phyloP scores from a whole-genome alignment of 2,113 vertebrate genomes.

The Lethenteron camtschaticum region DNA sequence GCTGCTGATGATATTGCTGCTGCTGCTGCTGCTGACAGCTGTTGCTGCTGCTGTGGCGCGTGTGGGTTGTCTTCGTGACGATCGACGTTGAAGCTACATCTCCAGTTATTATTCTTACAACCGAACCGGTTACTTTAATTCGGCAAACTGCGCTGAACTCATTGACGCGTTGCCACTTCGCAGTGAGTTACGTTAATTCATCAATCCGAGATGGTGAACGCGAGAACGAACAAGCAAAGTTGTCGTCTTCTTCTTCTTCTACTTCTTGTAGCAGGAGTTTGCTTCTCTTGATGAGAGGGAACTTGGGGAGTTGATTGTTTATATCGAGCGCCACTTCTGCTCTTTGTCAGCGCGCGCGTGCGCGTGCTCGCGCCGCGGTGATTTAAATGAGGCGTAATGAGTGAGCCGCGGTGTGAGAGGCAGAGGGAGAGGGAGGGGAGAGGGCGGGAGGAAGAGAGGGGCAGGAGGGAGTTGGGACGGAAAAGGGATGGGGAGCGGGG shows the following conservation, averaged over 20 bases:
- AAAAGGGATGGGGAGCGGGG: background rate
- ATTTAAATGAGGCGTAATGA: background rate
- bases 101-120: no score
- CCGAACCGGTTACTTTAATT: no score
- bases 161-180: no score
- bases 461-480: background rate
- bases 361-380: background rate
- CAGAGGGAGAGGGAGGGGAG: background rate
- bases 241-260: constrained; percentile 4
- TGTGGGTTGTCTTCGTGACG: no score
- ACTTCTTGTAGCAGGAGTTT: background rate
- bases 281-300: background rate
- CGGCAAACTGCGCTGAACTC: no score
- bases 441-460: background rate
- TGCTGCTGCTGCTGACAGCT: no score
- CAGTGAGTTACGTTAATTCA: no score
- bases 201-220: no score
- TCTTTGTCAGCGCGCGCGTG: constrained; percentile 5
- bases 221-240: background rate
- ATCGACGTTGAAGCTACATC: no score
- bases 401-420: background rate
- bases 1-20: no score
- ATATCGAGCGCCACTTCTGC: background rate
- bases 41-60: no score
- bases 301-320: background rate